A percentile compares a stretch with the other conserved stretches of the same genome.
These are phyloP conservation scores for Rhabdomys pumilio DNA, from an alignment of 2,797 vertebrate species.

Conservation along the genomic window DNA sequence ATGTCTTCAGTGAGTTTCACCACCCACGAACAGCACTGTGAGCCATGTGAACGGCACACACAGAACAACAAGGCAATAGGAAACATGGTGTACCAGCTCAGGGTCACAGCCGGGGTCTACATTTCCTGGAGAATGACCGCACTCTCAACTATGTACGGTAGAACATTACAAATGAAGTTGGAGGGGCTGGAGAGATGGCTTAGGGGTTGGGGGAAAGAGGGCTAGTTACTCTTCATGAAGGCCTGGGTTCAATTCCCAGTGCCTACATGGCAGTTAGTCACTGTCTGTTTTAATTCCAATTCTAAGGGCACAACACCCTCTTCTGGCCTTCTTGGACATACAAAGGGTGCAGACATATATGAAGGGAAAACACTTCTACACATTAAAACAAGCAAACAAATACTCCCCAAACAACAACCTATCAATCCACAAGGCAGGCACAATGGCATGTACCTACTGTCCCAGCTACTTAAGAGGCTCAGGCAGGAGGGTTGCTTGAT, in stretches of 20 bases:
- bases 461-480: background rate
- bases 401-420: background rate
- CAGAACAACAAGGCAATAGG: background rate
- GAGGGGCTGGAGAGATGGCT: background rate
- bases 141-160: background rate
- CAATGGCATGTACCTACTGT: background rate
- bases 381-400: background rate
- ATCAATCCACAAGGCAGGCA: background rate
- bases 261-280: background rate
- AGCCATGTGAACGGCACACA: background rate
- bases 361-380: background rate
- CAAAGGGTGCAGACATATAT: background rate
- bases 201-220: background rate
- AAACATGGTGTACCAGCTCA: background rate
- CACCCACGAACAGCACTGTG: background rate
- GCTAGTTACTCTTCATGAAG: background rate
- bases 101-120: slow-evolving; percentile 1
- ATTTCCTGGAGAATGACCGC: background rate
- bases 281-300: background rate
- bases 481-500: background rate
- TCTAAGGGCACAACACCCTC: no score
- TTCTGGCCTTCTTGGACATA: background rate
- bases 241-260: background rate
- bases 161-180: background rate
- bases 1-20: slow-evolving; percentile 4